Evolutionary conservation across 2,888 invertebrate genomes (phyloP).

Genomic region (Trissoscelio sp.): DNA sequence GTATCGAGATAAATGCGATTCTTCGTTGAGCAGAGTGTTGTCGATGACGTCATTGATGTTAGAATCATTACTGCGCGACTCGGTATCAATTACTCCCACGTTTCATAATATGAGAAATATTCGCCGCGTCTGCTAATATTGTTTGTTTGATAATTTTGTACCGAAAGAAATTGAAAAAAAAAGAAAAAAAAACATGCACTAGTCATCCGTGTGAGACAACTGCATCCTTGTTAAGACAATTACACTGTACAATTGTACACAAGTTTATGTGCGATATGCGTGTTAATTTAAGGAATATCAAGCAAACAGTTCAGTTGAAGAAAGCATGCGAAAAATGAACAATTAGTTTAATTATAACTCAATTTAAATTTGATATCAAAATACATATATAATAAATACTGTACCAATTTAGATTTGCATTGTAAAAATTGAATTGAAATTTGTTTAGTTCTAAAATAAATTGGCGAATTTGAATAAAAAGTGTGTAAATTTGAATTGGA

Average conservation of each 20-base stretch:
- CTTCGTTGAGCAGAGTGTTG: conserved; percentile 26
- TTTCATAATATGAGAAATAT: conserved; percentile 47
- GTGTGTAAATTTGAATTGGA: no score
- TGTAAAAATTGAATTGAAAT: no score
- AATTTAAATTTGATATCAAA: neutral
- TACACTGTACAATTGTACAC: conserved; percentile 43
- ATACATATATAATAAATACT: no score
- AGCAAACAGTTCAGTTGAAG: conserved; percentile 31
- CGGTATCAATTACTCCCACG: conserved; percentile 50
- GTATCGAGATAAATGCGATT: conserved; percentile 51
- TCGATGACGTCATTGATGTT: conserved; percentile 57
- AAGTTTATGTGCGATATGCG: conserved; percentile 31
- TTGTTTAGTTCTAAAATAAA: no score
- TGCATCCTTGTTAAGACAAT: conserved; percentile 61
- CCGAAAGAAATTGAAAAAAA: conserved; percentile 18
- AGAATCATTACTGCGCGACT: conserved; percentile 42
- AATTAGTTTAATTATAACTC: neutral
- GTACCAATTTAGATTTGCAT: no score
- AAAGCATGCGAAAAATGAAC: neutral
- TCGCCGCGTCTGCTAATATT: conserved; percentile 32
- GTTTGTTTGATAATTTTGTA: conserved; percentile 41
- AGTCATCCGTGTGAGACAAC: conserved; percentile 42
- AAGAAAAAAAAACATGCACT: no score
- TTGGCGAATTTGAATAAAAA: no score
- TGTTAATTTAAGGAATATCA: conserved; percentile 17